Evolutionary conservation across 2,888 invertebrate species (phyloP), one percentile per base, ranked within the genome.

Genomic region (Tiliacea citrago): DNA sequence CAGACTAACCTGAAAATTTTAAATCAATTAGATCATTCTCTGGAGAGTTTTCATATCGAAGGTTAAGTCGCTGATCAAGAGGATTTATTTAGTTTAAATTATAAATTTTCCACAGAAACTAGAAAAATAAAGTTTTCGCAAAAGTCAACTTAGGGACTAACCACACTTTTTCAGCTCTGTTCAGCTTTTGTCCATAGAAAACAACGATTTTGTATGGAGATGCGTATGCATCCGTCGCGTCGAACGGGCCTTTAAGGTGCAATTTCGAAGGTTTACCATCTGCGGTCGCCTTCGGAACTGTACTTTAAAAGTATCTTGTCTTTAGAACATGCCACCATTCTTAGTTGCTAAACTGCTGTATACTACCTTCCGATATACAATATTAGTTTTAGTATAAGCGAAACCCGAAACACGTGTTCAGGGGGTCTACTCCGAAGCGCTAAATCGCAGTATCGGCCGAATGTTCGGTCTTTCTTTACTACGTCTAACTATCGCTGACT

Each of bases 1-100:
- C 13, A 96, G 86, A 86, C 93, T 95, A 42, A 96, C 88, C 96
- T 96, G 89, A 69, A 71, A 73, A n/a, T 6, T n/a, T 35, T 6
- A 70, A n/a, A 45, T 45, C 13, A 45, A 45, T 13, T 45, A 45
- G 12, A 13, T 1, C 45, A 45, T 45, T 45, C 45, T 45, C 45
- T 45, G 45, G 45, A 13, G 45, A 45, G 45, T 24, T 68, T 2
- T 18, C 16, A 24, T 47, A 12, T 10, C 29, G 4, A 9, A 3
- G 1, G 35, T 24, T 5, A 12, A 42, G 5, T 57, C 24, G 1
- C 13, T 53, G 18, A 51, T 9, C 16, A 3, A 51, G n/a, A 49
- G 9, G 49, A 29, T 18, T 49, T 2, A 13, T 13, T 13, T 12
- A n/a, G 1, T 45, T 8, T 24, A n/a, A 10, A 10, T 62, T 62